Percentiles rank a stretch among this genome's conserved stretches.
Evolutionary conservation across 2,113 vertebrate species (phyloP).

Genomic region (Aix galericulata): DNA sequence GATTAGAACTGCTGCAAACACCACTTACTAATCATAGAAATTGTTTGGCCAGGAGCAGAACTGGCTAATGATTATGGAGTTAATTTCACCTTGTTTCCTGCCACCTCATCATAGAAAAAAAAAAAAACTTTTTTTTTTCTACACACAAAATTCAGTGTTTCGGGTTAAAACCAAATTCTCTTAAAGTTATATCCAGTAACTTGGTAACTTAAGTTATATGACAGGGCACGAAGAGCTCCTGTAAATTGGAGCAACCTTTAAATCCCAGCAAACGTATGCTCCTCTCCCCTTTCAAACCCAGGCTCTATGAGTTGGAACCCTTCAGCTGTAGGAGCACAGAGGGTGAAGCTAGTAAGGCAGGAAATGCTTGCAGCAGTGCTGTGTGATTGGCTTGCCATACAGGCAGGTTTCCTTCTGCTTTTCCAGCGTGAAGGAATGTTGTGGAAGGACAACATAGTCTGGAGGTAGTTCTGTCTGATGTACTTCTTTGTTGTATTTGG

Average conservation of each 20-base stretch:
- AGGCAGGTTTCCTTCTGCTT: slow-evolving; percentile 29
- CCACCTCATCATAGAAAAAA: background rate
- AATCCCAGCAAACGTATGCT: background rate
- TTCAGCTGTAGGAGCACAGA: background rate
- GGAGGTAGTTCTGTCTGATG: background rate
- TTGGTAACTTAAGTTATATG: background rate
- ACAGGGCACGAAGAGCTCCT: background rate
- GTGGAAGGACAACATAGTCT: background rate
- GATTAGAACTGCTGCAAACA: background rate
- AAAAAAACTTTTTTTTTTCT: background rate
- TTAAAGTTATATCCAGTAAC: background rate
- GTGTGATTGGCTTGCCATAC: background rate
- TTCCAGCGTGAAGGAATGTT: background rate
- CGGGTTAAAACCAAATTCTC: background rate
- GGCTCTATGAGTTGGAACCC: background rate
- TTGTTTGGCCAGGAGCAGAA: background rate
- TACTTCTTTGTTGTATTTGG: background rate
- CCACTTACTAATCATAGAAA: background rate
- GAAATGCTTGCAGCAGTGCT: background rate
- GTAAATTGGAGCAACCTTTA: background rate
- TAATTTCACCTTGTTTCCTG: background rate
- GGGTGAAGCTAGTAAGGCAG: background rate
- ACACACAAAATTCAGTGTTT: background rate
- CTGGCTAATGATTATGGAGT: background rate
- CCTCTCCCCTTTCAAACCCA: background rate